A percentile compares a stretch with the other conserved stretches of the same genome.
Conservation (phyloP, 2,797 vertebrate genomes). For the Acipenser ruthenus region DNA sequence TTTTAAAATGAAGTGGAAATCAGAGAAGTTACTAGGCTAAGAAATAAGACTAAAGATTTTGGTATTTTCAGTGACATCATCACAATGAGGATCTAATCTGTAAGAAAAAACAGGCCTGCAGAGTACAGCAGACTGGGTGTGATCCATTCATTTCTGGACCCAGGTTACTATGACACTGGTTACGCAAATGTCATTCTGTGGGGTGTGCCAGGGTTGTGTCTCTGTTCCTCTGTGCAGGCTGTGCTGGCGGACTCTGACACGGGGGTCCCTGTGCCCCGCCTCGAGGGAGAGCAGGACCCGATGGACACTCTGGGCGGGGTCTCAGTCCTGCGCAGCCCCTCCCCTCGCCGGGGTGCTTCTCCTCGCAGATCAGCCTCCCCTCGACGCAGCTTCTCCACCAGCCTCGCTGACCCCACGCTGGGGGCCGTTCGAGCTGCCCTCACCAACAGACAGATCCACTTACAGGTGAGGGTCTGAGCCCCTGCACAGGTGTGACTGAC, state of each 20-base stretch:
- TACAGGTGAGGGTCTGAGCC: slow-evolving; percentile 61
- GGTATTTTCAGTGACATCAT: no score
- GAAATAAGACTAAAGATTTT: no score
- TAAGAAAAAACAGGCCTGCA: slow-evolving; percentile 31
- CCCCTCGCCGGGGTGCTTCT: slow-evolving; percentile 42
- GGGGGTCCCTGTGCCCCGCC: slow-evolving; percentile 30
- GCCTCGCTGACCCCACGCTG: slow-evolving; percentile 48
- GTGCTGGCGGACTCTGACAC: slow-evolving; percentile 66
- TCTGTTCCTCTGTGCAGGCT: slow-evolving; percentile 40
- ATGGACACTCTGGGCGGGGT: slow-evolving; percentile 37
- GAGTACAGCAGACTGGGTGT: slow-evolving; percentile 38
- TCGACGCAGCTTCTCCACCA: slow-evolving; percentile 36
- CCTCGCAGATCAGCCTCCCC: slow-evolving; percentile 38
- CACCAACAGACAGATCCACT: slow-evolving; percentile 66
- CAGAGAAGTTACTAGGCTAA: no score
- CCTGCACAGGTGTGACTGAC: no score
- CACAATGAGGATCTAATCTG: no score
- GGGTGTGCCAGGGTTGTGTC: no score
- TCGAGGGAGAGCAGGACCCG: slow-evolving; percentile 55
- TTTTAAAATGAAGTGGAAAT: no score
- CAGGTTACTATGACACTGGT: slow-evolving; percentile 29
- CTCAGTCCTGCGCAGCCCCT: slow-evolving; percentile 45
- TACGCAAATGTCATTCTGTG: no score
- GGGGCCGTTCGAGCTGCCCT: slow-evolving; percentile 62
- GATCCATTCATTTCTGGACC: slow-evolving; percentile 25